Conservation (phyloP, 2,113 vertebrate species). For the Gadus chalcogrammus region DNA sequence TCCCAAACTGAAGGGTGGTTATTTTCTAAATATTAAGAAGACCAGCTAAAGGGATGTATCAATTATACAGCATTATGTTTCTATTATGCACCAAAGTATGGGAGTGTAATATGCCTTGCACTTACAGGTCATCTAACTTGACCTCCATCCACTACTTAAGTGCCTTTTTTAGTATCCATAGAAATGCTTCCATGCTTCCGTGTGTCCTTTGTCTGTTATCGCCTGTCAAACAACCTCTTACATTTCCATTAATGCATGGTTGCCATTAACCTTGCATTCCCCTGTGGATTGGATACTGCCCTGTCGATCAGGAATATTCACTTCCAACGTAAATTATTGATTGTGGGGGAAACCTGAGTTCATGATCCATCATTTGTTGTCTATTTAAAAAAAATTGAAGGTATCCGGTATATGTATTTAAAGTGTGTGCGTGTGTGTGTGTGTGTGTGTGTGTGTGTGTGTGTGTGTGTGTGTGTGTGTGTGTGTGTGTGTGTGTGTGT, state of each 20-base stretch:
- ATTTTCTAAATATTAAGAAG: neutral
- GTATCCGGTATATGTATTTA: no score
- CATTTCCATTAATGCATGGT: conserved; percentile 59
- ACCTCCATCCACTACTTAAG: neutral
- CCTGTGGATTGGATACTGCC: conserved; percentile 18
- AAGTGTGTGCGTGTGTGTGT: no score
- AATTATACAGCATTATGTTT: no score
- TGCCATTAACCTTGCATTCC: conserved; percentile 73
- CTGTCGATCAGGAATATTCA: conserved; percentile 28
- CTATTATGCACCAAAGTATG: no score
- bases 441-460: no score
- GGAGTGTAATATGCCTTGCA: neutral
- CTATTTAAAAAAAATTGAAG: neutral
- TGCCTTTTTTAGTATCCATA: neutral
- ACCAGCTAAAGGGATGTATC: no score
- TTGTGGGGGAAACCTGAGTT: conserved; percentile 38
- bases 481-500: no score
- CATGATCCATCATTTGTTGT: conserved; percentile 24
- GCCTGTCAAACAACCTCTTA: conserved; percentile 60
- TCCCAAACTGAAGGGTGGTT: neutral
- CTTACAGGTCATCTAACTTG: conserved; percentile 1
- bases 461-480: no score
- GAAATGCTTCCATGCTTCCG: conserved; percentile 31
- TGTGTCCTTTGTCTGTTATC: conserved; percentile 54
- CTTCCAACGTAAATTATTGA: conserved; percentile 60